Conservation (phyloP, 2,888 invertebrate species). For the Chironomus riparius region DNA sequence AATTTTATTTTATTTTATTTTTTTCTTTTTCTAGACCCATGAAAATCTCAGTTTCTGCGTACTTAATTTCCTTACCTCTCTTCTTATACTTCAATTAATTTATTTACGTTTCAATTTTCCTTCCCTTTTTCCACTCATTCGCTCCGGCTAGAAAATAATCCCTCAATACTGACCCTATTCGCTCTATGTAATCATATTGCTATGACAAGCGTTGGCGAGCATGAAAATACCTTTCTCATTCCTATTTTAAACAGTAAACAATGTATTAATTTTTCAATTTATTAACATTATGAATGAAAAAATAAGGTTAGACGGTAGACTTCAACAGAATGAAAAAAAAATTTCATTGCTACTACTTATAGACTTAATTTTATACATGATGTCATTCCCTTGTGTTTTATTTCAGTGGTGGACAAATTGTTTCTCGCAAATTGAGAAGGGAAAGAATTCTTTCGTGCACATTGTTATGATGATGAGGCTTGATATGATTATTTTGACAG, state of each 20-base stretch:
- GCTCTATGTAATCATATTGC: background rate
- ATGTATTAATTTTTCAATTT: slow-evolving; percentile 6
- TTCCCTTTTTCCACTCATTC: background rate
- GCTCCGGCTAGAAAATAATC: background rate
- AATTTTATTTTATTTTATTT: background rate
- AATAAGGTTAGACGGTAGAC: background rate
- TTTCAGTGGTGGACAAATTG: too few species aligned
- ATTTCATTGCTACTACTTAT: too few species aligned
- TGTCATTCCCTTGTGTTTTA: too few species aligned
- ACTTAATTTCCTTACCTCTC: background rate
- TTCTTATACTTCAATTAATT: slow-evolving; percentile 10
- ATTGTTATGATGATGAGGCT: too few species aligned
- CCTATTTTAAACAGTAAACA: background rate
- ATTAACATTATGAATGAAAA: background rate
- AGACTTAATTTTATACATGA: too few species aligned
- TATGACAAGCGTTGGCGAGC: background rate
- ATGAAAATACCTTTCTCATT: background rate
- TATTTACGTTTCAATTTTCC: slow-evolving; percentile 17
- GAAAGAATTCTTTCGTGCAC: too few species aligned
- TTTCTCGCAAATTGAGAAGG: too few species aligned
- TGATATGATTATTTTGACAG: too few species aligned
- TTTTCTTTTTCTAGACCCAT: background rate
- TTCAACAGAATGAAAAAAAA: background rate
- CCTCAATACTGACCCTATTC: slow-evolving; percentile 13
- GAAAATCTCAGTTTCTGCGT: background rate